A percentile compares a stretch with the other conserved stretches of the same genome.
phyloP scores from a whole-genome alignment of 2,113 vertebrate genomes.

The Serilophus lunatus region DNA sequence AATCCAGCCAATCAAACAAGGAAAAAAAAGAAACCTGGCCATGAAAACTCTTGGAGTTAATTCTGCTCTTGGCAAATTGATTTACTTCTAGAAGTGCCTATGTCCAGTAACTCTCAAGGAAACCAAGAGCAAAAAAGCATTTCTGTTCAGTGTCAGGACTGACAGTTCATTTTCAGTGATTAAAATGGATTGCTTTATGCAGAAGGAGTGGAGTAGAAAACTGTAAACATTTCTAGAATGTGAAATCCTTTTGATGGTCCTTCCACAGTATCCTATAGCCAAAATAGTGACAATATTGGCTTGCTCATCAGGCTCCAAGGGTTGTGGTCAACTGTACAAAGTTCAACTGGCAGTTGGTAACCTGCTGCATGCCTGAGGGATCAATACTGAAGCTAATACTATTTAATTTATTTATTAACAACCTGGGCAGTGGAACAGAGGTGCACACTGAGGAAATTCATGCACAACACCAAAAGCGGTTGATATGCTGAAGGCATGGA shows the following conservation, averaged over 20 bases:
- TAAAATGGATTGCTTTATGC: not conserved
- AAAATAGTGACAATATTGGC: not conserved
- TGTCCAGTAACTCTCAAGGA: not conserved
- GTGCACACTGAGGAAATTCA: not conserved
- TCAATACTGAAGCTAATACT: not conserved
- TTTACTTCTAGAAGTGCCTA: not conserved
- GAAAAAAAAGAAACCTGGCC: not conserved
- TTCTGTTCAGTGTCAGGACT: not conserved
- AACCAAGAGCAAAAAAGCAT: not conserved
- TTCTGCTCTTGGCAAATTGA: not conserved
- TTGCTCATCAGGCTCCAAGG: not conserved
- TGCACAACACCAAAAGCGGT: not conserved
- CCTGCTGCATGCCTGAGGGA: not conserved
- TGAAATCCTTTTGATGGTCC: not conserved
- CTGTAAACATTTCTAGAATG: not conserved
- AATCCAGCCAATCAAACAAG: not conserved
- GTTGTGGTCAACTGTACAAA: not conserved
- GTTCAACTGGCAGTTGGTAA: not conserved
- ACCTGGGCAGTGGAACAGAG: not conserved
- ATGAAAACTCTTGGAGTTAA: not conserved
- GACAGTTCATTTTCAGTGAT: not conserved
- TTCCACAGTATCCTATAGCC: not conserved
- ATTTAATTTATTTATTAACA: not conserved
- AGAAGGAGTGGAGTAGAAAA: not conserved
- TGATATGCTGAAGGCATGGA: not conserved